Evolutionary conservation across 2,797 vertebrate species (phyloP), one percentile per base, ranked within the genome.

Genomic region (Eremophila alpestris): DNA sequence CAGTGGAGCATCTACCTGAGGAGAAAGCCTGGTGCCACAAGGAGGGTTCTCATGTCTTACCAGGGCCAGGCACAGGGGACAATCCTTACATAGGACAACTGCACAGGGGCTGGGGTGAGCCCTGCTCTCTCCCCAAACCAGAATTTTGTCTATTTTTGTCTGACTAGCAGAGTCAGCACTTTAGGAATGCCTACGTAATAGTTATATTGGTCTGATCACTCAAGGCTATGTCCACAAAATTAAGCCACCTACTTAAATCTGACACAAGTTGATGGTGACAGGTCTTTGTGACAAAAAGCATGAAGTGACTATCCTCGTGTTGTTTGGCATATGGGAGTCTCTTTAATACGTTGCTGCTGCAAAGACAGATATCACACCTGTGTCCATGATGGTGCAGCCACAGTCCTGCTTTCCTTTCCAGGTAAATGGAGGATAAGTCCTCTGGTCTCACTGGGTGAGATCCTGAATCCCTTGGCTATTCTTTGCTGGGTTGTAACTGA

Each of bases 161-260:
- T 49, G 62, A 86, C 75, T 16, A 92, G 84, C 84, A 85, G 69
- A 93, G 87, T 92, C 95, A 96, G 92, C 89, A 81, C 87, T 92
- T 93, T 69, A 75, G 89, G 84, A 93, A 89, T 91, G 76, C 82
- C 87, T 73, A 59, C 2, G 48, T 89, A 92, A 91, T 69, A 68
- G 87, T 89, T 95, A 92, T 92, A 95, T 95, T 90, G 69, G 87
- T 87, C 87, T 86, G 73, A 88, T 86, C 87, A 75, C 91, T 91
- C 4, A 4, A 94, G 92, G 68, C 56, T 64, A 5, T 74, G 88
- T 67, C 49, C 59, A 0, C 78, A 69, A 71, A 48, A 36, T 89
- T 88, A 94, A 93, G 93, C 87, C 93, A 62, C 77, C 55, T 85
- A 85, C 89, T 89, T 81, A 78, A 78, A 81, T 85, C 54, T 91